Base-by-base conservation (phyloP, 2,113 vertebrate species). In the Silurus meridionalis region DNA sequence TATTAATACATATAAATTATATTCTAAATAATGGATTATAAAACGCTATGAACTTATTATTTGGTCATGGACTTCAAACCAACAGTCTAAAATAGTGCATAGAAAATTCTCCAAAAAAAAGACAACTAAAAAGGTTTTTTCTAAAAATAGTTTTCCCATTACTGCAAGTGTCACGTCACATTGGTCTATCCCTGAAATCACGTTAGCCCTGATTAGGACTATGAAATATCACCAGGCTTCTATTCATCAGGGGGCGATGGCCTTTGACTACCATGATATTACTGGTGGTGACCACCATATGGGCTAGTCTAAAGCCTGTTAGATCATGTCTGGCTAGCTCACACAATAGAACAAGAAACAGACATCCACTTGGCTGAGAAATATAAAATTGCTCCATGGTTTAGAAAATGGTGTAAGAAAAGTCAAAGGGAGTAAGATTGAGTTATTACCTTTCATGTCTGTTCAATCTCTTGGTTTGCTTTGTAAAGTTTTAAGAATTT, bases 181-280 rank as follows among this genome's bases (percentile, higher is more conserved):
- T 80, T 67, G 77, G 64, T 46, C 57, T 52, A 57, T 17, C 75
- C 60, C 52, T 85, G 61, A 64, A 85, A 87, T 80, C 77, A 80
- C 2, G 8, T 69, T 79, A 87, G 14, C 57, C 48, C n/a, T 80
- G 55, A 58, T 57, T 80, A 55, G 57, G 17, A 23, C 72, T 79
- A n/a, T 80, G 80, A 85, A 78, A 71, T 83, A 66, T 69, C 67
- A 80, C 61, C 53, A 82, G 69, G 72, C 71, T 85, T 25, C 83
- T 82, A 55, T 69, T 82, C 61, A 64, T 60, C 21, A 53, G 63
- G 55, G 74, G 25, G 52, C 55, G 75, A 85, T 85, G 58, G 55
- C 64, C 28, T 85, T 85, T 82, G 83, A 88, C 67, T 85, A 77
- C 75, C 87, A 25, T 88, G 69, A 67, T 85, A 88, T 77, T 82